These are phyloP conservation scores for Glaucidium brasilianum DNA, from an alignment of 2,113 vertebrate genomes.

Conservation along the genomic window DNA sequence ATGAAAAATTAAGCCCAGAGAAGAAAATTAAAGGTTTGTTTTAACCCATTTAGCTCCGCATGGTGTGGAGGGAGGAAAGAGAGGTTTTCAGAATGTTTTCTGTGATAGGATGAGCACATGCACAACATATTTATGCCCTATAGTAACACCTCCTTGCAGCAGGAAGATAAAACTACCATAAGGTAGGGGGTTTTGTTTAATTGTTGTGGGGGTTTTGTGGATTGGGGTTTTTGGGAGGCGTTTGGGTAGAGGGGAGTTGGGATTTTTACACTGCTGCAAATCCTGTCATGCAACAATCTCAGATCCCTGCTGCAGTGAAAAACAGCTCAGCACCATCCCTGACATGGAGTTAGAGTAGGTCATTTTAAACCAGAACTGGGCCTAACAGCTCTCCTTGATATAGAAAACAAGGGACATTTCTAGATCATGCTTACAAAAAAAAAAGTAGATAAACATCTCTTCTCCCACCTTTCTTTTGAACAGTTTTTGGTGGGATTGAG, in stretches of 20 bases:
- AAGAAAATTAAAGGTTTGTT: not conserved
- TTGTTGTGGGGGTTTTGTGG: not conserved
- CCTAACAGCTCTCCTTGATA: not conserved
- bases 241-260: too few relatives aligned
- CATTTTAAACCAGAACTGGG: not conserved
- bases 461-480: not conserved
- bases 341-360: rapidly evolving
- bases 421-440: not conserved
- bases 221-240: too few relatives aligned
- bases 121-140: not conserved
- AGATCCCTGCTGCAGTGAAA: not conserved
- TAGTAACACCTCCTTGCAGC: not conserved
- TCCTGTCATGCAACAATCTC: not conserved
- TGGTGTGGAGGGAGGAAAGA: not conserved
- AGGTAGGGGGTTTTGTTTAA: not conserved
- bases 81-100: not conserved
- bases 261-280: not conserved
- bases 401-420: not conserved
- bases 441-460: rapidly evolving
- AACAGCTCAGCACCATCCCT: not conserved
- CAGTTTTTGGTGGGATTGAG: not conserved
- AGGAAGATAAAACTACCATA: not conserved
- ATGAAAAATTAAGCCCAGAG: not conserved
- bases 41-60: not conserved
- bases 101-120: not conserved